phyloP scores from a whole-genome alignment of 2,888 invertebrate genomes.

The Lymantria dispar region DNA sequence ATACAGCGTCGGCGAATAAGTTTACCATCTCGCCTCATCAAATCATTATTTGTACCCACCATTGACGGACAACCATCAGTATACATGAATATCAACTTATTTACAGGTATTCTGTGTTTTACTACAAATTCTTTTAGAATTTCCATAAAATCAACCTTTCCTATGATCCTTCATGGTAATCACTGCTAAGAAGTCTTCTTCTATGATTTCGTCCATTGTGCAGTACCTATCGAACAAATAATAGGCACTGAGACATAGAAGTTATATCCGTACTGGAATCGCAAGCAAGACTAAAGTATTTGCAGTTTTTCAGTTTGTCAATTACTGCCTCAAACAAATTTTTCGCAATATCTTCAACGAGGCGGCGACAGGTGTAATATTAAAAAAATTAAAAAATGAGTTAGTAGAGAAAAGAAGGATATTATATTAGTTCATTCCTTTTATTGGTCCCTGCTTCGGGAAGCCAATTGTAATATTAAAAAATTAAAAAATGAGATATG shows the following conservation, averaged over 20 bases:
- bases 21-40: constrained; percentile 4
- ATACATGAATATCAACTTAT: constrained; percentile 6
- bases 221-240: constrained; percentile 1
- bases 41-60: constrained; percentile 11
- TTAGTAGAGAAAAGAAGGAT: no score
- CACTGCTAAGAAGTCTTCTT: neutral
- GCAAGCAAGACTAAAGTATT: neutral
- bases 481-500: no score
- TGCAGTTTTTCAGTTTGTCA: neutral
- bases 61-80: constrained; percentile 15
- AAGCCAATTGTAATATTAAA: no score
- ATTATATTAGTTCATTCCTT: no score
- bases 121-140: neutral
- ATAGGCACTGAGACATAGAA: neutral
- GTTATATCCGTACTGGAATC: neutral
- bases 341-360: constrained; percentile 3
- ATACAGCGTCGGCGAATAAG: constrained; percentile 3
- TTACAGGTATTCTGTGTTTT: neutral
- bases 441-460: no score
- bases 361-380: no score
- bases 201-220: neutral
- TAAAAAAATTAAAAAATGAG: no score
- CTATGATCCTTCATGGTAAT: neutral
- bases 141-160: neutral
- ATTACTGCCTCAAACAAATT: neutral